Conservation (phyloP, 1,140 invertebrate species). For the Procambarus clarkii region DNA sequence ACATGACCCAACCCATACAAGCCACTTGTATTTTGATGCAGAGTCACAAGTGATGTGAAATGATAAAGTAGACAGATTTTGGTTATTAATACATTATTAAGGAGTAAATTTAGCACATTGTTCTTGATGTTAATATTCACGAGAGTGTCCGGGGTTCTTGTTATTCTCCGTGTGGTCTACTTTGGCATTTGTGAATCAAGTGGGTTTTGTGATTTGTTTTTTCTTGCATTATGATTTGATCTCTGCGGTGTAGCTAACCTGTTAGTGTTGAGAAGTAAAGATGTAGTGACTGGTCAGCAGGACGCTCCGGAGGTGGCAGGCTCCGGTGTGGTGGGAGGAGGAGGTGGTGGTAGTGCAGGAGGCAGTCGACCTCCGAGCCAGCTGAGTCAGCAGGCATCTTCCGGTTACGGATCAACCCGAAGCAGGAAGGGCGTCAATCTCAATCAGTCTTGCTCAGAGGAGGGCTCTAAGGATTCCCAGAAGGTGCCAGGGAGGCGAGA, state of each 20-base stretch:
- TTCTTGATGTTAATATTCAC: too few species aligned
- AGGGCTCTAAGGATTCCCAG: constrained; percentile 46
- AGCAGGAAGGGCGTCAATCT: constrained; percentile 75
- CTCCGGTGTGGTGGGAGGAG: background rate
- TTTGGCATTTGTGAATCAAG: too few species aligned
- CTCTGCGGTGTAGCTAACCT: background rate
- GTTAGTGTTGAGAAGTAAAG: constrained; percentile 31
- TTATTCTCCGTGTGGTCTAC: too few species aligned
- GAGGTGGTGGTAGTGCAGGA: constrained; percentile 31
- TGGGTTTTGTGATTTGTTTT: background rate
- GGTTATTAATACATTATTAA: too few species aligned
- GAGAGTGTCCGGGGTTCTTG: too few species aligned
- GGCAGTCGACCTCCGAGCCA: constrained; percentile 77
- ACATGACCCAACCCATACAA: too few species aligned
- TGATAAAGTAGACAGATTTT: too few species aligned
- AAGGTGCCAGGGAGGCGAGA: constrained; percentile 45
- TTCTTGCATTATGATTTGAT: background rate
- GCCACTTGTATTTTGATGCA: too few species aligned
- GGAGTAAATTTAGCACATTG: too few species aligned
- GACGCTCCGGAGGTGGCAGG: constrained; percentile 41
- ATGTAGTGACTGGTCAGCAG: constrained; percentile 33
- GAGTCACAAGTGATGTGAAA: too few species aligned
- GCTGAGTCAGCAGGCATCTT: constrained; percentile 78
- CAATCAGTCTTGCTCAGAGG: constrained; percentile 39
- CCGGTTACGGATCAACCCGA: constrained; percentile 81